Evolutionary conservation across 1,140 invertebrate genomes (phyloP).

Genomic region (Zaprionus inermis): DNA sequence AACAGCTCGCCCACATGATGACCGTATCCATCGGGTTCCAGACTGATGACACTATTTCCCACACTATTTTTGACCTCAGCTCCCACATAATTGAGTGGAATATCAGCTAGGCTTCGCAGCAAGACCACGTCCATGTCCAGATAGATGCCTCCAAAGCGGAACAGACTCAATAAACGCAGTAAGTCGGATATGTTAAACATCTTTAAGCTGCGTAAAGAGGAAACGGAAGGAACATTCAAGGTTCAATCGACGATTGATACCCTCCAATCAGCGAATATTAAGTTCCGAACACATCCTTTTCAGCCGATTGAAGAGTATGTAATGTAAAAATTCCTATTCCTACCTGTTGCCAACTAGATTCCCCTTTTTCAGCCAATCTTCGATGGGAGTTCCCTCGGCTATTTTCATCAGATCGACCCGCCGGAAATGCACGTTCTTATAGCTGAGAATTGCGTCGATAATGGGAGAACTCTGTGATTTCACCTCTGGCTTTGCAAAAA

Average conservation of each 20-base stretch:
- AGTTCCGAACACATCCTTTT: too few species aligned
- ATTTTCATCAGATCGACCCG: constrained; percentile 86
- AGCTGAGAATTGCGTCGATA: constrained; percentile 84
- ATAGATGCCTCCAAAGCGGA: constrained; percentile 91
- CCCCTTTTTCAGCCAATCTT: constrained; percentile 86
- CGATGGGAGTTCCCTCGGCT: constrained; percentile 86
- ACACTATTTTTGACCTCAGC: constrained; percentile 86
- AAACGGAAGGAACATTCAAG: too few species aligned
- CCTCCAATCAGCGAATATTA: too few species aligned
- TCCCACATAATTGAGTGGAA: constrained; percentile 87
- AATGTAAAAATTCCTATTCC: too few species aligned
- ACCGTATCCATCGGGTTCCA: constrained; percentile 77
- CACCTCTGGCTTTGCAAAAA: constrained; percentile 84
- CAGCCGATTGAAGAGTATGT: too few species aligned
- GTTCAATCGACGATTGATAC: too few species aligned
- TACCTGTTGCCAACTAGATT: constrained; percentile 85
- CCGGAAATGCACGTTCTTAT: constrained; percentile 87
- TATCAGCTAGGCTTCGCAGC: constrained; percentile 86
- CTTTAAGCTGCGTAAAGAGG: neutral
- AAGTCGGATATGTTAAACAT: constrained; percentile 86
- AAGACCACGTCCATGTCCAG: constrained; percentile 91
- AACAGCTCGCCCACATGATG: constrained; percentile 85
- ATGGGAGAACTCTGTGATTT: constrained; percentile 72
- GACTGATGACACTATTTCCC: constrained; percentile 88
- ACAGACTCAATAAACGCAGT: constrained; percentile 89